Evolutionary conservation across 2,113 vertebrate species (phyloP).

Genomic region (Gopherus flavomarginatus): DNA sequence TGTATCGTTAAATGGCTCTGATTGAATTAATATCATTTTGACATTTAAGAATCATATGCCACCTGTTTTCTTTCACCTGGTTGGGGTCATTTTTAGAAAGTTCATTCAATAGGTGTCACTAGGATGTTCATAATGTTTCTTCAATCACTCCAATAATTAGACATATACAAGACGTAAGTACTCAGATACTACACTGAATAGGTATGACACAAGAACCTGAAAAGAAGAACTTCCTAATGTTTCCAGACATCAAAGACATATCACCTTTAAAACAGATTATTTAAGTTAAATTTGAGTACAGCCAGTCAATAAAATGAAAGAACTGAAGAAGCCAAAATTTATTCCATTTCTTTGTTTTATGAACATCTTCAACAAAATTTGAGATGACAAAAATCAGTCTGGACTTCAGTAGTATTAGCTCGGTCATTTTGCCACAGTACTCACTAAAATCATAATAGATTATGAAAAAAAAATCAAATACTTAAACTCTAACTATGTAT

Average conservation of each 20-base stretch:
- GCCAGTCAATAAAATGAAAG: not conserved
- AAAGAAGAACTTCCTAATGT: not conserved
- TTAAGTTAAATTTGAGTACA: not conserved
- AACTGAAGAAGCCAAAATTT: not conserved
- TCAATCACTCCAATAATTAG: not conserved
- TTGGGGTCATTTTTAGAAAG: not conserved
- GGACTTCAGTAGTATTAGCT: not conserved
- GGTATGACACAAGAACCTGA: not conserved
- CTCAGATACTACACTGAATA: not conserved
- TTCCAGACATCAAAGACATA: not conserved
- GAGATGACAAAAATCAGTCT: not conserved
- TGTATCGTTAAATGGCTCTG: conserved; percentile 23
- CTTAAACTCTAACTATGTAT: not conserved
- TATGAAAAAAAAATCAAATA: not conserved
- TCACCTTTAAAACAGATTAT: no score
- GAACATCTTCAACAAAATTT: not conserved
- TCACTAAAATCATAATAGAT: not conserved
- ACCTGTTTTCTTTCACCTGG: not conserved
- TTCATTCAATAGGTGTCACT: not conserved
- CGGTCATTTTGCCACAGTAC: not conserved
- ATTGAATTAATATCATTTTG: conserved; percentile 20
- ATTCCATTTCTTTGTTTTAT: not conserved
- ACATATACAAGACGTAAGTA: not conserved
- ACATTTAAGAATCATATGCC: not conserved
- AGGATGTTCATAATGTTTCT: not conserved